Evolutionary conservation across 2,888 invertebrate genomes (phyloP).

Genomic region (Sisyra terminalis): DNA sequence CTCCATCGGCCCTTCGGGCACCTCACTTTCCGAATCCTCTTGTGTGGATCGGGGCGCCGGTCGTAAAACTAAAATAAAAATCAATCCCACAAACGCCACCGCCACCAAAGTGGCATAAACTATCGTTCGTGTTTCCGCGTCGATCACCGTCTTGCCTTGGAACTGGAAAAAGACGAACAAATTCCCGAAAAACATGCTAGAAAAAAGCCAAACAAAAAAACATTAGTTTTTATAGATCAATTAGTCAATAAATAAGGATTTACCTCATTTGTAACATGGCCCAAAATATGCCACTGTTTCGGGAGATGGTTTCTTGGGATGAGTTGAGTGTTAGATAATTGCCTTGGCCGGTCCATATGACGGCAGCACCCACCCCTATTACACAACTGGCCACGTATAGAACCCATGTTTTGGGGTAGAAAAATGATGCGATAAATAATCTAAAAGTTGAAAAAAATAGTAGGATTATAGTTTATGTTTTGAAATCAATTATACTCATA

Average conservation of each 20-base stretch:
- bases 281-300: conserved; percentile 96
- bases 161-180: conserved; percentile 87
- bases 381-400: conserved; percentile 73
- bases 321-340: conserved; percentile 84
- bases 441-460: conserved; percentile 31
- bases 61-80: conserved; percentile 46
- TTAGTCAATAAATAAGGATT: not conserved
- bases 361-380: conserved; percentile 81
- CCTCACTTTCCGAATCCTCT: conserved; percentile 25
- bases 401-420: conserved; percentile 67
- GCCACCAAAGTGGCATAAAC: conserved; percentile 69
- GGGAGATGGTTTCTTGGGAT: conserved; percentile 66
- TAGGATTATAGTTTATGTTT: too few relatives aligned
- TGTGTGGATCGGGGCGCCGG: conserved; percentile 31
- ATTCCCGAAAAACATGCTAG: conserved; percentile 88
- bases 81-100: conserved; percentile 53
- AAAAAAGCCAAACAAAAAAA: conserved; percentile 22
- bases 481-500: too few relatives aligned
- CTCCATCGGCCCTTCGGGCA: conserved; percentile 38
- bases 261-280: conserved; percentile 86
- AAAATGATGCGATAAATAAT: conserved; percentile 76
- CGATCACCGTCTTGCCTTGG: conserved; percentile 60
- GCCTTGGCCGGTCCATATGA: conserved; percentile 95
- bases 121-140: conserved; percentile 47
- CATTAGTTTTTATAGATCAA: not conserved